These are phyloP conservation scores for Calidris pygmaea DNA, from an alignment of 2,113 vertebrate species.

Conservation along the genomic window DNA sequence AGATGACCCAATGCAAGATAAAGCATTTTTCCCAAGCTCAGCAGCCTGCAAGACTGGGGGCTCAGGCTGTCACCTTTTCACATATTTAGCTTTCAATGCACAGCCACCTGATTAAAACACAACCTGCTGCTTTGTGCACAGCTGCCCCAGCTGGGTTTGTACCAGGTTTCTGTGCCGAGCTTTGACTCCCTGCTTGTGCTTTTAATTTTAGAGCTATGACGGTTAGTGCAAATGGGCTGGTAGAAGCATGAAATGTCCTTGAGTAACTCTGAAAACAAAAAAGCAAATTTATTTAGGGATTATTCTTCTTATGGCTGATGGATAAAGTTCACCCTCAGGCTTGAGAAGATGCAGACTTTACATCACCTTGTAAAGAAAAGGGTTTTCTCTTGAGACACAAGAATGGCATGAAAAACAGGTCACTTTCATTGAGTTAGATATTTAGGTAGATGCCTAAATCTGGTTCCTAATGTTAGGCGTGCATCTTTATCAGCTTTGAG, in stretches of 20 bases:
- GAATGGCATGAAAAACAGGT: not conserved
- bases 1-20: not conserved
- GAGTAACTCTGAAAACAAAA: not conserved
- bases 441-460: not conserved
- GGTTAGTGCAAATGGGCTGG: not conserved
- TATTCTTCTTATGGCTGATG: not conserved
- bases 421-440: not conserved
- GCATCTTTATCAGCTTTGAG: not conserved
- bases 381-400: not conserved
- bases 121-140: not conserved
- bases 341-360: not conserved
- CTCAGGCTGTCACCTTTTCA: not conserved
- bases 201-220: not conserved
- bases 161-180: not conserved
- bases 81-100: not conserved
- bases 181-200: not conserved
- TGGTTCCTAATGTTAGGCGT: not conserved
- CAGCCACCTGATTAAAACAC: not conserved
- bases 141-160: not conserved
- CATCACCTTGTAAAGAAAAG: not conserved
- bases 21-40: not conserved
- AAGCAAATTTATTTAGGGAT: not conserved
- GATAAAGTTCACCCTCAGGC: not conserved
- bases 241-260: not conserved
- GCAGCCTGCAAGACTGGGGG: not conserved